phyloP scores from a whole-genome alignment of 2,113 vertebrate genomes.

The Aphelocoma coerulescens region DNA sequence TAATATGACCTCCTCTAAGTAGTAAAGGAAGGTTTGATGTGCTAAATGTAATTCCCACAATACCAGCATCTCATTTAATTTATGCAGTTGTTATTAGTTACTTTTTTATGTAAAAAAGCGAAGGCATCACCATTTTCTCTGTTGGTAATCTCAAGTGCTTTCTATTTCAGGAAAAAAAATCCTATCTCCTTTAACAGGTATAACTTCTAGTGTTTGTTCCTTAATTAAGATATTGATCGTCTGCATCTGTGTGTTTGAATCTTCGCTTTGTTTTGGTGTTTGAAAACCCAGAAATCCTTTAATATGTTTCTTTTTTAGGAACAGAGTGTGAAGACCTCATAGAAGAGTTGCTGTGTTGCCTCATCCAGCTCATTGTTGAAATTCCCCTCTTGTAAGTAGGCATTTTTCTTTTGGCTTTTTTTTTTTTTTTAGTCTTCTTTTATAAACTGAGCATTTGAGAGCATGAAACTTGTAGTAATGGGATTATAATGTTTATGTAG shows the following conservation, averaged over 20 bases:
- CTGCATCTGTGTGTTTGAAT: background rate
- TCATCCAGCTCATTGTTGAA: slow-evolving; percentile 94
- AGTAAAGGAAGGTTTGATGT: background rate
- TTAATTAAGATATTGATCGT: background rate
- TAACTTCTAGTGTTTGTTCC: background rate
- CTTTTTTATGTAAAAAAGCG: background rate
- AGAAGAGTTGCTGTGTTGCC: slow-evolving; percentile 90
- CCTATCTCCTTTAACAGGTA: background rate
- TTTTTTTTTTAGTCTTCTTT: background rate
- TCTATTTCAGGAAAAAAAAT: background rate
- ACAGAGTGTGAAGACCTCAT: slow-evolving; percentile 84
- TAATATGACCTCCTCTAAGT: background rate
- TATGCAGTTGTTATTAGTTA: background rate
- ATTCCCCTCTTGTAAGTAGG: slow-evolving; percentile 91
- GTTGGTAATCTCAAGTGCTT: background rate
- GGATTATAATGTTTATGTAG: background rate
- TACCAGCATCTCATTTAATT: background rate
- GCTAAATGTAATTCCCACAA: background rate
- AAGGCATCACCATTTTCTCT: background rate
- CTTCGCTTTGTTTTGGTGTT: background rate
- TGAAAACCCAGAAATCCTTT: background rate
- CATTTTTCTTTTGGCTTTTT: background rate
- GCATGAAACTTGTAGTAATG: background rate
- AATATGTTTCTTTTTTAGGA: slow-evolving; percentile 64
- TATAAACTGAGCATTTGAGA: background rate